Base-by-base conservation (phyloP, 2,888 invertebrate genomes). In the Sesamia inferens region DNA sequence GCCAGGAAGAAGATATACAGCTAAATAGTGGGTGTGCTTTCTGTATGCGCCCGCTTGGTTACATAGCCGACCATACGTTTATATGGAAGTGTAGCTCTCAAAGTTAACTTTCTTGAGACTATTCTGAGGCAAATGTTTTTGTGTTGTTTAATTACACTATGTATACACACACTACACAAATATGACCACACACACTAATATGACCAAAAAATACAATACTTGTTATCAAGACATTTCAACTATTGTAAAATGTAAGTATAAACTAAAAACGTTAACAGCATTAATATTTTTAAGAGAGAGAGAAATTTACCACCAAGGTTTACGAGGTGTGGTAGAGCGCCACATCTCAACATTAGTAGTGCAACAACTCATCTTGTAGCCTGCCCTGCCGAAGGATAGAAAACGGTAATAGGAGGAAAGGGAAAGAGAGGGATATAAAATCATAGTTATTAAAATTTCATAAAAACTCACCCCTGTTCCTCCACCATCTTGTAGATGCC, bases 271-370 rank as follows among this genome's bases (percentile, higher is more conserved):
- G 44, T 22, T 47, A 68, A 47, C 31, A 79, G 42, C 13, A 57
- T 58, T 42, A 48, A 59, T 71, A n/a, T 31, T 31, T 31, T 31
- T 31, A 31, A 31, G 31, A 31, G 31, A 31, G 31, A 31, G 31
- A 31, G 31, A 31, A 62, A 72, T 68, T 94, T 94, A 96, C 96
- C 96, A 96, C 95, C 95, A 96, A 64, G 93, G 90, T 80, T 91
- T 92, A 74, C 84, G 88, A 31, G 89, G 89, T 51, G 90, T 78
- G 67, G 88, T 85, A 31, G 90, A 82, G 78, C 90, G 90, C 94
- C 94, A 95, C 85, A 93, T 87, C 80, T 93, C 93, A 81, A 94
- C 79, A 86, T 94, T 93, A 83, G 93, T 90, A 82, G 93, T 89
- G 82, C 90, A 93, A 90, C 92, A 93, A 90, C 93, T 93, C 88